Conservation (phyloP, 2,797 vertebrate species). For the Odontamblyopus rebecca region DNA sequence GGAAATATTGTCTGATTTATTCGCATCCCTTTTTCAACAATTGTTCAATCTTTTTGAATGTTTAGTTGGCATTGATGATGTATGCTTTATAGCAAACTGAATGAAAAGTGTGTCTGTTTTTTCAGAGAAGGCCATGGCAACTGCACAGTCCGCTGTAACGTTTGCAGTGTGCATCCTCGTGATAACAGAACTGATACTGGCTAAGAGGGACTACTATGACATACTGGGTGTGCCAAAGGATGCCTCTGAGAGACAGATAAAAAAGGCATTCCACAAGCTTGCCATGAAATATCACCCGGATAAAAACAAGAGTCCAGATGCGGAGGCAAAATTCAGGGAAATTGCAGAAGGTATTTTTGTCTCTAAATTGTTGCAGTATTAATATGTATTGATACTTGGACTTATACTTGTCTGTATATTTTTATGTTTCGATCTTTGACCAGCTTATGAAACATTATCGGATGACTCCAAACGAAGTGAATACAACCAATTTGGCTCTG, state of each 20-base stretch:
- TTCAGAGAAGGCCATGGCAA: conserved; percentile 80
- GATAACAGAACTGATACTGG: conserved; percentile 93
- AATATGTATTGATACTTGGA: not conserved
- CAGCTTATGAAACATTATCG: conserved; percentile 93
- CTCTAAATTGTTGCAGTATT: not conserved
- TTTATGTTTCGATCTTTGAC: conserved; percentile 46
- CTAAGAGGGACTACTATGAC: conserved; percentile 91
- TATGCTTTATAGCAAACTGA: not conserved
- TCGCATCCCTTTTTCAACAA: too few relatives aligned
- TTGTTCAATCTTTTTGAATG: too few relatives aligned
- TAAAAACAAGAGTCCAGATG: conserved; percentile 93
- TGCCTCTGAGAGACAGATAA: conserved; percentile 91
- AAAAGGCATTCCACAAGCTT: conserved; percentile 95
- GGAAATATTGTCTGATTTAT: too few relatives aligned
- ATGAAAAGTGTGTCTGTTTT: not conserved
- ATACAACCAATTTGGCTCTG: conserved; percentile 82
- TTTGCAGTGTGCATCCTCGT: conserved; percentile 89
- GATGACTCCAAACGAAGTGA: conserved; percentile 87
- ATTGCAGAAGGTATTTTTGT: conserved; percentile 88
- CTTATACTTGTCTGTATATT: not conserved
- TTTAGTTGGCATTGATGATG: too few relatives aligned
- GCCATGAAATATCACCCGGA: conserved; percentile 97
- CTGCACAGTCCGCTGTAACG: conserved; percentile 83
- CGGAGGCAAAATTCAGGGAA: conserved; percentile 91
- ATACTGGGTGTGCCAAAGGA: conserved; percentile 91